Conservation (phyloP, 2,797 vertebrate species). For the Parauchenoglanis ngamensis region DNA sequence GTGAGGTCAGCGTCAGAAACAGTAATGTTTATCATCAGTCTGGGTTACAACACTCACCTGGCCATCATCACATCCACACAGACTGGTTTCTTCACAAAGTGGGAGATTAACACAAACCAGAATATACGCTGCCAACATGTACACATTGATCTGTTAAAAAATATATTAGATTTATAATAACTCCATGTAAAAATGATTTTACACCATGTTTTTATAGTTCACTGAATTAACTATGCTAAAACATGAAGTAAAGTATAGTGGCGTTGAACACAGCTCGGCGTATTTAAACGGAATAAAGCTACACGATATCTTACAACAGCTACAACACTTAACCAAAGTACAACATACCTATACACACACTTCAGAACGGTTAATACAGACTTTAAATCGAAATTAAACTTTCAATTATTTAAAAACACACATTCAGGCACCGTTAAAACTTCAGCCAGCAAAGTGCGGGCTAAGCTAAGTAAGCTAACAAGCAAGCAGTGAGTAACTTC, state of each 20-base stretch:
- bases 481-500: not conserved
- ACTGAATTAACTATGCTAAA: not conserved
- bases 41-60: not conserved
- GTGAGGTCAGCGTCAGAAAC: not conserved
- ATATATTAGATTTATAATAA: too few species aligned
- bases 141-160: not conserved
- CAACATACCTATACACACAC: too few species aligned
- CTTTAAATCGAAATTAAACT: not conserved
- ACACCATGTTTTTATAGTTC: not conserved
- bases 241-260: not conserved
- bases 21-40: not conserved
- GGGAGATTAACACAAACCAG: not conserved
- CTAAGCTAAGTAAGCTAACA: not conserved
- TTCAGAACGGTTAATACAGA: not conserved
- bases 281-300: not conserved
- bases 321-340: not conserved
- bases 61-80: not conserved
- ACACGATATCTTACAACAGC: not conserved
- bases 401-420: not conserved
- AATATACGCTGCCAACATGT: not conserved
- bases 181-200: not conserved
- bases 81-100: not conserved
- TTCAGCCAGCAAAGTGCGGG: not conserved
- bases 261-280: not conserved
- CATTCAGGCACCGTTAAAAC: not conserved